Base-by-base conservation (phyloP, 2,888 invertebrate genomes). In the Drosophila testacea region DNA sequence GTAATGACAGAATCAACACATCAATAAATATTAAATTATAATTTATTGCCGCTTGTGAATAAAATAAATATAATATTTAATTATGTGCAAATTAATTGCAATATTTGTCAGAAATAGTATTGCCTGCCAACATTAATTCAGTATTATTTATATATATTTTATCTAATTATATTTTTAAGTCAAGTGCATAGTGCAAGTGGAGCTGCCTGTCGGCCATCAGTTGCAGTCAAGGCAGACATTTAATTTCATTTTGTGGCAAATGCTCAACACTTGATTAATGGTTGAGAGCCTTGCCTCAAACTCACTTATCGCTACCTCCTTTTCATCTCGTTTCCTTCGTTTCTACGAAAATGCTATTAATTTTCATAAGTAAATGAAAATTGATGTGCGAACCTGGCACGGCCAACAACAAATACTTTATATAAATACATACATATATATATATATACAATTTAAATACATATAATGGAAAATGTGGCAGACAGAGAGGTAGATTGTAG, bases 351-450 rank as follows among this genome's bases (percentile, higher is more conserved):
- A 79, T 69, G 77, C 77, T 73, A 79, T 79, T 69, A 79, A 73
- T 79, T 76, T 75, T 70, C 70, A 79, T 72, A 75, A 79, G 71
- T 69, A 67, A 76, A 78, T 67, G 69, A 66, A 76, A 76, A 71
- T 79, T 66, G 70, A 77, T 73, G 70, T 63, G 48, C 60, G 50
- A 32, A 48, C 42, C 54, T 3, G 41, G 41, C 22, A 30, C 51
- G 56, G 28, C 38, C 39, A 51, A 27, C 57, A 39, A 44, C 28
- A 34, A 48, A 39, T 56, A n/a, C 50, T 11, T 22, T 22, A 22
- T 50, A 30, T 13, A 27, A 27, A 34, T 30, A 6, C 16, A 13
- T 16, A 27, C 34, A 10, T 52, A 52, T 39, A 13, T 39, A 30
- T 39, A 30, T 38, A 30, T 50, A 47, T 30, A 27, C 27, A 32